Conservation (phyloP, 2,888 invertebrate species). For the Tupiocoris notatus region DNA sequence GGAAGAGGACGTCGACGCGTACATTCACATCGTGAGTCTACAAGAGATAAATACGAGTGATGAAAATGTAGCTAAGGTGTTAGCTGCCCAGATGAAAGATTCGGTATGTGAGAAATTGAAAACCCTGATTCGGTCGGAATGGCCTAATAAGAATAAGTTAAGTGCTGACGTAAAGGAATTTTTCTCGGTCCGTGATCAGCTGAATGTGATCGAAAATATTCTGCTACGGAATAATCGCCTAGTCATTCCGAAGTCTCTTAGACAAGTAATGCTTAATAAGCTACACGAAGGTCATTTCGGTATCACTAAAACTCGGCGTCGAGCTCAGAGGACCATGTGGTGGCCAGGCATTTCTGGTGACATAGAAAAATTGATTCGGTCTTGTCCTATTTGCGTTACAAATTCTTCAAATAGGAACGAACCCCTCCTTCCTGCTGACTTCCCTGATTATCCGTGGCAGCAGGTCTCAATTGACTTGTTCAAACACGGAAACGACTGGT, state of each 20-base stretch:
- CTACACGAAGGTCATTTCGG: conserved; percentile 32
- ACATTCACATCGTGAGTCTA: no score
- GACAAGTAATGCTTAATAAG: background rate
- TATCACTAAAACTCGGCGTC: background rate
- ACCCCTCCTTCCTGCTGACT: conserved; percentile 7
- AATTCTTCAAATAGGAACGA: conserved; percentile 16
- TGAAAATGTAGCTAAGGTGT: no score
- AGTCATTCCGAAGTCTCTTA: background rate
- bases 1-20: no score
- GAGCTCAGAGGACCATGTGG: conserved; percentile 24
- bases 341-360: no score
- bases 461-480: conserved; percentile 7
- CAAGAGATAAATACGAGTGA: no score
- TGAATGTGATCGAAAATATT: conserved; percentile 4
- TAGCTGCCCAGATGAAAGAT: no score
- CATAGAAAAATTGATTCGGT: conserved; percentile 11
- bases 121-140: no score
- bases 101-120: no score
- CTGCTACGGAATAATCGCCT: background rate
- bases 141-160: background rate
- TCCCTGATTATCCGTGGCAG: conserved; percentile 26
- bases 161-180: background rate
- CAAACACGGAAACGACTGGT: no score
- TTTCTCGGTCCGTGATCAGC: background rate
- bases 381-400: conserved; percentile 8